These are phyloP conservation scores for Doris montereyensis DNA, from an alignment of 2,888 invertebrate genomes.

Conservation along the genomic window DNA sequence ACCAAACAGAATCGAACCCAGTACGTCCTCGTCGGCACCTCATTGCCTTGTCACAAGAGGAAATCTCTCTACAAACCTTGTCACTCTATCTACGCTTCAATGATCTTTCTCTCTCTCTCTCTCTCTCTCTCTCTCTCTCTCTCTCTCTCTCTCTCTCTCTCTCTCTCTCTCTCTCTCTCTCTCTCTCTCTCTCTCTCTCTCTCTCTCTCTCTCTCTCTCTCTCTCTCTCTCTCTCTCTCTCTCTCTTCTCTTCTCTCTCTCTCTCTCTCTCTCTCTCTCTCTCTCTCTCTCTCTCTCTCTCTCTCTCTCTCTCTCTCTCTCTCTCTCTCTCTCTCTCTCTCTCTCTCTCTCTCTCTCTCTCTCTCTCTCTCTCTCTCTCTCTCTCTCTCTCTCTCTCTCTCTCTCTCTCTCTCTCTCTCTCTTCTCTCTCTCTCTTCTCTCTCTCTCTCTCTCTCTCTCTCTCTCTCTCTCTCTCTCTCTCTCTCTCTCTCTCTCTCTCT, in stretches of 20 bases:
- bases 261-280: constrained; percentile 23
- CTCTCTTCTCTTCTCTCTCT: constrained; percentile 23
- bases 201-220: constrained; percentile 27
- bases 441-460: background rate
- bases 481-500: background rate
- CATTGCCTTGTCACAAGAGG: too few relatives aligned
- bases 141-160: background rate
- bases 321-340: background rate
- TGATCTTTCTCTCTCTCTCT: background rate
- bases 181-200: background rate
- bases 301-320: background rate
- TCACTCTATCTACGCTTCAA: background rate
- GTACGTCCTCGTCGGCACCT: too few relatives aligned
- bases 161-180: background rate
- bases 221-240: constrained; percentile 22
- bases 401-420: constrained; percentile 2
- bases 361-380: constrained; percentile 28
- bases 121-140: background rate
- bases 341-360: constrained; percentile 30
- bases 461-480: background rate
- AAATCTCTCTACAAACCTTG: too few relatives aligned
- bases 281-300: constrained; percentile 7
- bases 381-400: constrained; percentile 12
- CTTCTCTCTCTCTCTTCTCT: background rate
- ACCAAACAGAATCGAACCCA: too few relatives aligned